Evolutionary conservation across 2,113 vertebrate species (phyloP).

Genomic region (Asarcornis scutulata): DNA sequence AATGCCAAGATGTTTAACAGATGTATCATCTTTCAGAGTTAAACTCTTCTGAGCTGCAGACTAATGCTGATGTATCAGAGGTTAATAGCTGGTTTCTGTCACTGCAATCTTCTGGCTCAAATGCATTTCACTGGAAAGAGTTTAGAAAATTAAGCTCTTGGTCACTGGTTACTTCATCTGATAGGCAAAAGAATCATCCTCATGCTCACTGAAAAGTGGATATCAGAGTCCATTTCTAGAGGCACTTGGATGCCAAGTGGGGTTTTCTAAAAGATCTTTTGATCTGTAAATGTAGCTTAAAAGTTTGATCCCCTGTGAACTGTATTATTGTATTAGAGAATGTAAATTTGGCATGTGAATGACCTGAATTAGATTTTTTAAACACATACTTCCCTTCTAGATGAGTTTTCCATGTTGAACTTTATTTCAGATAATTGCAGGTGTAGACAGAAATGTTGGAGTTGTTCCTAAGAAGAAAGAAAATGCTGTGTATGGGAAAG

Average conservation of each 20-base stretch:
- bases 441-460: constrained; percentile 22
- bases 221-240: not conserved
- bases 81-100: not conserved
- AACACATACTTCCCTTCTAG: not conserved
- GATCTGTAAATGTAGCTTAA: not conserved
- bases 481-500: not conserved
- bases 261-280: not conserved
- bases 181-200: not conserved
- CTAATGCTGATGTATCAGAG: not conserved
- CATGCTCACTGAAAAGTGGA: not conserved
- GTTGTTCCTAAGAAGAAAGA: not conserved
- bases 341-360: not conserved
- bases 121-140: not conserved
- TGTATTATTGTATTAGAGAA: not conserved
- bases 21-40: not conserved
- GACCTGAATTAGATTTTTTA: not conserved
- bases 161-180: not conserved
- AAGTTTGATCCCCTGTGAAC: not conserved
- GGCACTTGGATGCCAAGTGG: not conserved
- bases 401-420: constrained; percentile 24
- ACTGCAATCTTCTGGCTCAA: not conserved
- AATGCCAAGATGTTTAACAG: constrained; percentile 25
- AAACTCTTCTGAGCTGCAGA: constrained; percentile 6
- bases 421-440: constrained; percentile 48
- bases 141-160: not conserved